Conservation (phyloP, 2,113 vertebrate species). For the Isurus oxyrinchus region DNA sequence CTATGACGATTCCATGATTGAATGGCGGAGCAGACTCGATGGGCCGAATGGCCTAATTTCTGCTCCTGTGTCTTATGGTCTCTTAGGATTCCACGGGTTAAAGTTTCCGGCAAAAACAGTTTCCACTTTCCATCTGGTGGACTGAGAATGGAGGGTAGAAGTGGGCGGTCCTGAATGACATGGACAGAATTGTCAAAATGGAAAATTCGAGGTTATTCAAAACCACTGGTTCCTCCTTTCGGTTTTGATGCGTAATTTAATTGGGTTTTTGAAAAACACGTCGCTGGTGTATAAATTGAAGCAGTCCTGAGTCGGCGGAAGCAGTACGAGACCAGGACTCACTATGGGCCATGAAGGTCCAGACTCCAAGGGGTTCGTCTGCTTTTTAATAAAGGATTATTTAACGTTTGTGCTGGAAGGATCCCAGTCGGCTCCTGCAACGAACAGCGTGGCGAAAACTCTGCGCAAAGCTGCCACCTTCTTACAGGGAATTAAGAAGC, state of each 20-base stretch:
- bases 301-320: background rate
- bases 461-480: background rate
- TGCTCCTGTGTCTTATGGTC: too few relatives aligned
- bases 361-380: background rate
- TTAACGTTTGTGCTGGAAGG: background rate
- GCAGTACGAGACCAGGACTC: background rate
- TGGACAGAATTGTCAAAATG: background rate
- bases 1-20: too few relatives aligned
- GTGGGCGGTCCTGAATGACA: background rate
- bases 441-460: background rate
- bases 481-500: background rate
- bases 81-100: too few relatives aligned
- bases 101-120: background rate
- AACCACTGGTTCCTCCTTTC: too few relatives aligned
- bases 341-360: background rate
- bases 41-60: too few relatives aligned
- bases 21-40: too few relatives aligned
- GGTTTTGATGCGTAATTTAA: too few relatives aligned
- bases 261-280: too few relatives aligned
- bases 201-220: background rate
- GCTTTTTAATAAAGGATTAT: background rate
- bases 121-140: background rate
- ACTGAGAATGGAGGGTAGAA: background rate
- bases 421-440: background rate
- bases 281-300: background rate